Evolutionary conservation across 2,797 vertebrate genomes (phyloP), one percentile per base, ranked within the genome.

Genomic region (Adelosebastes latens): DNA sequence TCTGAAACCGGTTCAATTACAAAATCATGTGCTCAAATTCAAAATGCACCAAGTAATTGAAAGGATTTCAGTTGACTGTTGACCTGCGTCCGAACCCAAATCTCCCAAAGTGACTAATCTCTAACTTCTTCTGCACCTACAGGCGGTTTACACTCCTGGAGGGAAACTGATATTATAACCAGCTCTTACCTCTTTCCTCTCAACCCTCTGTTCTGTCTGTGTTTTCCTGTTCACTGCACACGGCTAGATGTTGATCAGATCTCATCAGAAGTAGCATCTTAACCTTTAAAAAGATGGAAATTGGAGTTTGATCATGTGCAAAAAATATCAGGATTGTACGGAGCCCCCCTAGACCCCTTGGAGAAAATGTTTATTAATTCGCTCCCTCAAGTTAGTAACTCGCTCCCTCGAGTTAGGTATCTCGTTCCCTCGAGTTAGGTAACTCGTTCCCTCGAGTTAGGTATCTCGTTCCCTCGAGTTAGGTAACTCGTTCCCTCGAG

Each of bases 141-240:
- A 90, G 91, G 85, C 58, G 68, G 73, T 89, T 85, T 60, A 34
- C 27, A 0, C 63, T 83, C 79, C 87, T 79, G 79, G 65, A 76
- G 27, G 77, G 66, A 76, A 68, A 74, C 85, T 77, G 74, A 42
- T 3, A 52, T 62, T 0, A 42, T 83, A 87, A 86, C 75, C 77
- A 34, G n/a, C 68, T 74, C 0, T 67, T n/a, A 31, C 34, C 39
- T 64, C 67, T 62, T 67, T 59, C 27, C 36, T 74, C 31, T 31
- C 67, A 84, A 80, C 60, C 71, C 22, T 34, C 24, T 73, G 22
- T 49, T 65, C 27, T 34, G 27, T 56, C 79, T 60, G 11, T 42
- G 58, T 27, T 39, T 18, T 55, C 56, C 27, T 75, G 6, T n/a
- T 76, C 92, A 93, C 86, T 90, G 34, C 77, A 85, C 77, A 75